phyloP scores from a whole-genome alignment of 2,888 invertebrate genomes.

The Hanleya hanleyi region DNA sequence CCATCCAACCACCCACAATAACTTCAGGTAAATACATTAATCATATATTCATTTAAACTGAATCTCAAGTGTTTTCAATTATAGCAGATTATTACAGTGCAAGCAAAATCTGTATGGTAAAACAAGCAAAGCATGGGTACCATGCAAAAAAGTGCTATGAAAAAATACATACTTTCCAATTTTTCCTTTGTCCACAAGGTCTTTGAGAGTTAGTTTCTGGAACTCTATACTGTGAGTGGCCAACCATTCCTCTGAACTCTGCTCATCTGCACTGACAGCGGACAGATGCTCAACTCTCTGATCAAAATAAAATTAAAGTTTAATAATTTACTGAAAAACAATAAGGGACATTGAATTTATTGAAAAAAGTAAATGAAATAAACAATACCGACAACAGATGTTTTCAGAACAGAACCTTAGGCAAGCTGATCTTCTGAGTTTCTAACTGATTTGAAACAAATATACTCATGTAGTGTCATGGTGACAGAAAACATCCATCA shows the following conservation, averaged over 20 bases:
- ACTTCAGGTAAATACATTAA: too few species aligned
- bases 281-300: slow-evolving; percentile 17
- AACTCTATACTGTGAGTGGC: slow-evolving; percentile 65
- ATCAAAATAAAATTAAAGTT: not conserved
- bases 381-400: not conserved
- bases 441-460: too few species aligned
- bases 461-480: too few species aligned
- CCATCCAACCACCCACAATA: too few species aligned
- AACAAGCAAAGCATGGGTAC: not conserved
- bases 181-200: slow-evolving; percentile 70
- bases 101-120: not conserved
- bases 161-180: slow-evolving; percentile 54
- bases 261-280: slow-evolving; percentile 62
- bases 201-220: slow-evolving; percentile 69
- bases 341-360: not conserved
- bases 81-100: too few species aligned
- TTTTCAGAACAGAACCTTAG: too few species aligned
- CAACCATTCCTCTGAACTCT: slow-evolving; percentile 71
- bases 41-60: too few species aligned
- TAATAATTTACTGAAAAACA: not conserved
- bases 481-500: too few species aligned
- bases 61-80: too few species aligned
- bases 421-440: too few species aligned
- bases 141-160: too few species aligned
- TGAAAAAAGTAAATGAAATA: not conserved